These are phyloP conservation scores for Lepisosteus oculatus DNA, from an alignment of 2,113 vertebrate species.

Conservation along the genomic window DNA sequence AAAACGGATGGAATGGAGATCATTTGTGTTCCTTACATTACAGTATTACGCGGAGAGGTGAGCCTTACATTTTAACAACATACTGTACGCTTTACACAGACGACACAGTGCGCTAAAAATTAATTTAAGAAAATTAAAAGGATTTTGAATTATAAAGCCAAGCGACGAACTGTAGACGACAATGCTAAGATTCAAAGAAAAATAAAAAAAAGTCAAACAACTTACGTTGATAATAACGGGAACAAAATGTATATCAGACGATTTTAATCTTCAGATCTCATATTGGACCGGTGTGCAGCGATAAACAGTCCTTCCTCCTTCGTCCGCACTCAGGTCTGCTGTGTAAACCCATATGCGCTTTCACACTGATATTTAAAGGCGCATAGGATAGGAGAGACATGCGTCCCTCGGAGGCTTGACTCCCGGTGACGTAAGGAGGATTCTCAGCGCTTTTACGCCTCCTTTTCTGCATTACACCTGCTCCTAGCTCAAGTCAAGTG, in stretches of 20 bases:
- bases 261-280: slow-evolving; percentile 31
- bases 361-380: slow-evolving; percentile 34
- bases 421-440: slow-evolving; percentile 37
- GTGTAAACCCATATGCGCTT: slow-evolving; percentile 30
- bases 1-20: too few species aligned
- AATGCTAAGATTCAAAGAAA: too few species aligned
- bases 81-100: too few species aligned
- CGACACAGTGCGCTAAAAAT: too few species aligned
- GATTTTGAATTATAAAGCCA: too few species aligned
- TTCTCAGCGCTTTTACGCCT: slow-evolving; percentile 28
- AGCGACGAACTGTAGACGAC: too few species aligned
- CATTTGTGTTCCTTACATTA: too few species aligned
- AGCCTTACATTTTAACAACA: too few species aligned
- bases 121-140: too few species aligned
- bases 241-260: neutral
- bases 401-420: slow-evolving; percentile 15
- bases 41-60: too few species aligned
- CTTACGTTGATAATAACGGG: too few species aligned
- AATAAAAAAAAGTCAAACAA: too few species aligned
- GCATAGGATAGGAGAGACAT: slow-evolving; percentile 12
- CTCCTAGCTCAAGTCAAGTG: neutral
- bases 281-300: slow-evolving; percentile 15
- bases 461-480: neutral
- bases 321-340: slow-evolving; percentile 15
- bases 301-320: neutral